Conservation (phyloP, 2,113 vertebrate genomes). For the Agelaius phoeniceus region DNA sequence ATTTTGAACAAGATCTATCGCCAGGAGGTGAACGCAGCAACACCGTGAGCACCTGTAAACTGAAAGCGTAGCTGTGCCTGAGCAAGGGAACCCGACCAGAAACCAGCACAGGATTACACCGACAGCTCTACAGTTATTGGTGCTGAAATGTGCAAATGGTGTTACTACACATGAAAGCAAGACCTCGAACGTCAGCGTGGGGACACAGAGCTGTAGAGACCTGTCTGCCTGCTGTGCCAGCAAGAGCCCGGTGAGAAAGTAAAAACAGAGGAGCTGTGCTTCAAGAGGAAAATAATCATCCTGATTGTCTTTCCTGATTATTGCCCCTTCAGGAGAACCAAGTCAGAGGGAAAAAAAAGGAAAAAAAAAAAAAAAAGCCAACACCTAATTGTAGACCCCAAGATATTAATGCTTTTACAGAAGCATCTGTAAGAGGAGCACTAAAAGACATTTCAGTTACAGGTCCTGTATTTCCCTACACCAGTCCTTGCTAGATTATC, state of each 20-base stretch:
- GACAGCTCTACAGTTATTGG: background rate
- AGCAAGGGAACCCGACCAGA: background rate
- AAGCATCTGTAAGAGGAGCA: background rate
- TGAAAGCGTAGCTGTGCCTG: background rate
- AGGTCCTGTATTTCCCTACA: background rate
- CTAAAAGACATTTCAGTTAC: background rate
- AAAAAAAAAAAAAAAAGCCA: background rate
- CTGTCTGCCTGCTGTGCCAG: background rate
- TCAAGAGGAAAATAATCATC: background rate
- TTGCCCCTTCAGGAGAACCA: background rate
- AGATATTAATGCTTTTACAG: background rate
- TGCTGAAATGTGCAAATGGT: background rate
- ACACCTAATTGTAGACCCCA: background rate
- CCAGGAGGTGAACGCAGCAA: background rate
- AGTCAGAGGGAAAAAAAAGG: background rate
- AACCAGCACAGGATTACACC: background rate
- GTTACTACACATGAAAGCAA: background rate
- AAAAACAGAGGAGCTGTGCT: background rate
- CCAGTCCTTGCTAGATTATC: background rate
- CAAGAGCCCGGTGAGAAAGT: background rate
- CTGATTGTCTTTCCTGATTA: background rate
- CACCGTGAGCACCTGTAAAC: background rate
- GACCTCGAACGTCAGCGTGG: background rate
- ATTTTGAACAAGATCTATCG: background rate
- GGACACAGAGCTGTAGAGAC: background rate